These are phyloP conservation scores for Tenebrio molitor DNA, from an alignment of 1,140 invertebrate genomes.

Conservation along the genomic window DNA sequence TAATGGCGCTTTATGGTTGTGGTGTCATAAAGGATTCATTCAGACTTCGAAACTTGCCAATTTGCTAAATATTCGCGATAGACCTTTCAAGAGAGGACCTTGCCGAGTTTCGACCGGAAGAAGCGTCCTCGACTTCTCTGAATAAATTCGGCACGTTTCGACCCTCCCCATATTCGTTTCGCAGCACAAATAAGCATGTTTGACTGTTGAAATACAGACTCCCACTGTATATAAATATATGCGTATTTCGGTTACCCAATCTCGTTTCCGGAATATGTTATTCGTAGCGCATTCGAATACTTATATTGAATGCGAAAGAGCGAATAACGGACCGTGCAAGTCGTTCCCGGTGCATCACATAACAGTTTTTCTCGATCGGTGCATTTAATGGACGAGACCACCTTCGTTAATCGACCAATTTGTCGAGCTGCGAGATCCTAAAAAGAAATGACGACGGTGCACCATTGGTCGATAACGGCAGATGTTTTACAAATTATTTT, in stretches of 20 bases:
- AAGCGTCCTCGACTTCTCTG: no score
- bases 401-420: conserved; percentile 27
- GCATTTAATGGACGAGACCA: conserved; percentile 13
- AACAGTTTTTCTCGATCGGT: conserved; percentile 14
- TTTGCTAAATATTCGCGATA: no score
- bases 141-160: conserved; percentile 29
- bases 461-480: background rate
- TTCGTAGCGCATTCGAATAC: conserved; percentile 8
- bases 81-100: no score
- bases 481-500: conserved; percentile 9
- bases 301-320: conserved; percentile 17
- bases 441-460: background rate
- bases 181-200: conserved; percentile 13
- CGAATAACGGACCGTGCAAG: conserved; percentile 5
- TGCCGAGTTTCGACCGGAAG: no score
- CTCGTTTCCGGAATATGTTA: conserved; percentile 13
- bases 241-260: conserved; percentile 28
- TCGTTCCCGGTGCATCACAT: conserved; percentile 3
- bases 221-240: conserved; percentile 18
- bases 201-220: conserved; percentile 20
- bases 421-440: background rate
- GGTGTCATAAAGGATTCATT: no score
- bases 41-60: no score
- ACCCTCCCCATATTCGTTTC: conserved; percentile 11
- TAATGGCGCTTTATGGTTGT: background rate